phyloP scores from a whole-genome alignment of 2,797 vertebrate species.

The Lindbergichthys nudifrons region DNA sequence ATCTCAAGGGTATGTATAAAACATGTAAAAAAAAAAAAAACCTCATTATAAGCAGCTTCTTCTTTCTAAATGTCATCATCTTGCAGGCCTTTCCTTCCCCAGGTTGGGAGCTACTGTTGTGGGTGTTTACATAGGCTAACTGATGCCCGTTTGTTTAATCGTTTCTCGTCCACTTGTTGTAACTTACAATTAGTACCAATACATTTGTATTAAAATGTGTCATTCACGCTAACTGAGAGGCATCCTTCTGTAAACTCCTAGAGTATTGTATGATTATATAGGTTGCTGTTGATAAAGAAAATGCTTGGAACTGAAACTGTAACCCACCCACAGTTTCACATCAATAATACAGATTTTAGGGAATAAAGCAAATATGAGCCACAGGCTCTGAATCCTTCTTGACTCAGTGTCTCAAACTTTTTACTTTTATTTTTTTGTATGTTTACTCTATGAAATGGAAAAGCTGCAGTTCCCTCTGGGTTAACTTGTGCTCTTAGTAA shows the following conservation, averaged over 20 bases:
- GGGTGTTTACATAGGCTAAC: not conserved
- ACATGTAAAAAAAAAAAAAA: too few relatives aligned
- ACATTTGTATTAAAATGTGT: too few relatives aligned
- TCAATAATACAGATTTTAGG: not conserved
- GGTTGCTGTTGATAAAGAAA: not conserved
- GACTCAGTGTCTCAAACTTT: not conserved
- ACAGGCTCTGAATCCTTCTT: not conserved
- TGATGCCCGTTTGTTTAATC: not conserved
- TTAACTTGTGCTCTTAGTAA: slow-evolving; percentile 1
- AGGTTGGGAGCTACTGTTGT: too few relatives aligned
- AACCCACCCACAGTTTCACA: not conserved
- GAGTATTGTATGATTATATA: not conserved
- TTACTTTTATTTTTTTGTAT: not conserved
- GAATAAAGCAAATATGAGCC: not conserved
- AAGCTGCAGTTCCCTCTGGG: slow-evolving; percentile 13
- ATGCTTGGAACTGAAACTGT: not conserved
- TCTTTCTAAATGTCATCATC: too few relatives aligned
- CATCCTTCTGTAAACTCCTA: not conserved
- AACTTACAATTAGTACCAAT: not conserved
- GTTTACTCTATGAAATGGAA: slow-evolving; percentile 1
- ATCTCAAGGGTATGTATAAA: too few relatives aligned
- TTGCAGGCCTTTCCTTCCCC: too few relatives aligned
- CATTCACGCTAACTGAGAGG: too few relatives aligned
- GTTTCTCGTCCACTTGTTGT: not conserved
- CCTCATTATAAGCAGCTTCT: too few relatives aligned